These are phyloP conservation scores for Neoniphon sammara DNA, from an alignment of 2,797 vertebrate species.

Conservation along the genomic window DNA sequence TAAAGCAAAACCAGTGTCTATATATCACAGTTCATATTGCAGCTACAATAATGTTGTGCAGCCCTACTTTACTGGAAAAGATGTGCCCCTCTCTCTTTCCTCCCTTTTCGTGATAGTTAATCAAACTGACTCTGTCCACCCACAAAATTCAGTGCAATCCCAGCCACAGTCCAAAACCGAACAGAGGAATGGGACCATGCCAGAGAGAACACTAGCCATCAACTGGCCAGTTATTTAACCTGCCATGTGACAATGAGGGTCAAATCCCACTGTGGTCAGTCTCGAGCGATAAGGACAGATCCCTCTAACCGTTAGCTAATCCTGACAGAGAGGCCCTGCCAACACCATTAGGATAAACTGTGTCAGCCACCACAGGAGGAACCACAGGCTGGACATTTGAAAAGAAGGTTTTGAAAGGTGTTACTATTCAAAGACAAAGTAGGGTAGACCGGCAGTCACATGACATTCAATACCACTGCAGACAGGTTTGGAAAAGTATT, in stretches of 20 bases:
- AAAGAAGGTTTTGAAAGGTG: slow-evolving; percentile 45
- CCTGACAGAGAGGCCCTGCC: slow-evolving; percentile 71
- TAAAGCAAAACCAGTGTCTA: slow-evolving; percentile 21
- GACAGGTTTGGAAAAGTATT: slow-evolving; percentile 4
- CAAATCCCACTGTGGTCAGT: slow-evolving; percentile 58
- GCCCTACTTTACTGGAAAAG: slow-evolving; percentile 4
- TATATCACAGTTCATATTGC: slow-evolving; percentile 34
- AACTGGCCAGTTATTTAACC: slow-evolving; percentile 58
- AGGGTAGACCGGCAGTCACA: slow-evolving; percentile 2
- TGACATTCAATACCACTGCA: neutral
- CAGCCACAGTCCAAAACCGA: neutral
- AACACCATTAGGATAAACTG: slow-evolving; percentile 73
- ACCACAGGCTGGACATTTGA: slow-evolving; percentile 36
- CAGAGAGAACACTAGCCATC: slow-evolving; percentile 41
- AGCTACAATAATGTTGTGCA: slow-evolving; percentile 19
- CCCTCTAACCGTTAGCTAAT: slow-evolving; percentile 70
- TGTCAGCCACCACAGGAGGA: slow-evolving; percentile 41
- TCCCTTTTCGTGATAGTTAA: neutral
- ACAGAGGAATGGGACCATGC: slow-evolving; percentile 26
- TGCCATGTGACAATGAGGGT: slow-evolving; percentile 63
- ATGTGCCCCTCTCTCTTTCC: neutral
- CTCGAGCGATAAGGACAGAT: slow-evolving; percentile 69
- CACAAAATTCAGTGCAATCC: neutral
- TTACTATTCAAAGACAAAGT: slow-evolving; percentile 25
- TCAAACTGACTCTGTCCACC: neutral